Evolutionary conservation across 2,797 vertebrate species (phyloP), one percentile per base, ranked within the genome.

Genomic region (Heliangelus exortis): DNA sequence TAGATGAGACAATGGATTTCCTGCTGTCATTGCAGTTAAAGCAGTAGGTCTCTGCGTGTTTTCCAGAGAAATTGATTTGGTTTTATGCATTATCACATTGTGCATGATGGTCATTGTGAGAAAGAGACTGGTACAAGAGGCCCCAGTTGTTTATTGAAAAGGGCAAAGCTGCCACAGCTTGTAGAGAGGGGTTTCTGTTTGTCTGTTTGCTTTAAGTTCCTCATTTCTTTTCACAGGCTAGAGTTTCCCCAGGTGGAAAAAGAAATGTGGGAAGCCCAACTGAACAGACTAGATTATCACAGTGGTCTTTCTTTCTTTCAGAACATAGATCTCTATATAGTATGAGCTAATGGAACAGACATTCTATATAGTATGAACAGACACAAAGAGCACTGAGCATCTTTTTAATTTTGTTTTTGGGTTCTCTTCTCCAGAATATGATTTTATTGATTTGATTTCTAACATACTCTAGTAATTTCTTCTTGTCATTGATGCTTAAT

Each of bases 81-180:
- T 89, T 94, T 92, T 63, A 92, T 84, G 83, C 82, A 86, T 84
- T 94, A 91, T 75, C 89, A 84, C 62, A 69, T 23, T 86, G 62
- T 0, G 0, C 5, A 4, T 43, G 41, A 83, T 75, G 62, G 53
- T 61, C 76, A 43, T 22, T 48, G 54, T 2, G 1, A 95, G 54
- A 77, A 94, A 50, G 39, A 90, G 54, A 84, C 54, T 89, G 39
- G 34, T 66, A 33, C 34, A 75, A 36, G 67, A 87, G 23, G 33
- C 28, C 72, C 18, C 12, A 48, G n/a, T 31, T 62, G 43, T 48
- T 67, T 82, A 63, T 21, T 39, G 71, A 54, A 72, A 72, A 81
- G 58, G 29, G 58, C n/a, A 50, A 73, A 71, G n/a, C 21, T 89
- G 66, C 51, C 19, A 57, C 50, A 72, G 48, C 54, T 58, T 43